phyloP scores from a whole-genome alignment of 2,113 vertebrate species.

The Crotalus viridis region DNA sequence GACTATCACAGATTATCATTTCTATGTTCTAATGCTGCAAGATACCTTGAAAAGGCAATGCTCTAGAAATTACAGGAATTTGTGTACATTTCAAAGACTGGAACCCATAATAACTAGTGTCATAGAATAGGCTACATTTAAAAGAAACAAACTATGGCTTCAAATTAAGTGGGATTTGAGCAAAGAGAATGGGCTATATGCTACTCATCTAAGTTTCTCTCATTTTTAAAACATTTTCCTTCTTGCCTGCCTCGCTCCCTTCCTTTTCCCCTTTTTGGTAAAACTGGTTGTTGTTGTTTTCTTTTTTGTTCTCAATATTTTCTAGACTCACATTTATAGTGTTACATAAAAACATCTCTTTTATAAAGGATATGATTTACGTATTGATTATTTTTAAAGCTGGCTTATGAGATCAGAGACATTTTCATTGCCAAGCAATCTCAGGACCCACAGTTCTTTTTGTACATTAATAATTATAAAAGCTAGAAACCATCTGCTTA shows the following conservation, averaged over 20 bases:
- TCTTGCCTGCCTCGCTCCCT: neutral
- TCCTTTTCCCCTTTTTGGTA: neutral
- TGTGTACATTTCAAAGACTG: neutral
- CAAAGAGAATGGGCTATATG: neutral
- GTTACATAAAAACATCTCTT: neutral
- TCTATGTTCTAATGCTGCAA: neutral
- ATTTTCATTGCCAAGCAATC: slow-evolving; percentile 38
- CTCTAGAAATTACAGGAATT: neutral
- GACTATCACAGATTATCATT: neutral
- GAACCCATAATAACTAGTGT: neutral
- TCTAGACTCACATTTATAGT: neutral
- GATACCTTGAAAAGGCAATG: neutral
- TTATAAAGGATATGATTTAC: slow-evolving; percentile 29
- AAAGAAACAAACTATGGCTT: neutral
- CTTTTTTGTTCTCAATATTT: slow-evolving; percentile 28
- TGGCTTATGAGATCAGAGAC: slow-evolving; percentile 30
- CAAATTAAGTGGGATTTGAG: neutral
- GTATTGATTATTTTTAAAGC: slow-evolving; percentile 46
- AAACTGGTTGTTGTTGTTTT: neutral
- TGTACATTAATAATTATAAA: slow-evolving; percentile 33
- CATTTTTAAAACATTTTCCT: neutral
- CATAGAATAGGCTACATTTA: neutral
- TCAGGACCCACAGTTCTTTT: slow-evolving; percentile 30
- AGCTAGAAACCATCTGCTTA: slow-evolving; percentile 30
- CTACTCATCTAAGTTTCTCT: neutral